These are phyloP conservation scores for Murina feae DNA, from an alignment of 2,113 vertebrate species.

Conservation along the genomic window DNA sequence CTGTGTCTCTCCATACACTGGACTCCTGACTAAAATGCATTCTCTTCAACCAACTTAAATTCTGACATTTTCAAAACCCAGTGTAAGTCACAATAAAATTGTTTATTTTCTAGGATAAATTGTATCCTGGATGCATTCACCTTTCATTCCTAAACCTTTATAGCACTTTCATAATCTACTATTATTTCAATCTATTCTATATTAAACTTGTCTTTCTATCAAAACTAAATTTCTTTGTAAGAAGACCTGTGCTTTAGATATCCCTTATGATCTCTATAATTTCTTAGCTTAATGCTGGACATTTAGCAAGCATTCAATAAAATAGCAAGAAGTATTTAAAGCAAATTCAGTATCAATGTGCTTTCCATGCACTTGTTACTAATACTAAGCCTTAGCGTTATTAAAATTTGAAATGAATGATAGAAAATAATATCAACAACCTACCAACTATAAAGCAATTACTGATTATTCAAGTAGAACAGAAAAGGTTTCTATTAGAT, in stretches of 20 bases:
- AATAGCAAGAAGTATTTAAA: conserved; percentile 36
- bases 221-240: conserved; percentile 2
- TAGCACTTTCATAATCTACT: background rate
- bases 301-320: background rate
- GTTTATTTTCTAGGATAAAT: background rate
- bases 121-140: background rate
- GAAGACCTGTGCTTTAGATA: background rate
- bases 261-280: background rate
- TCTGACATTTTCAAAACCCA: background rate
- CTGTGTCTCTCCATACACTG: background rate
- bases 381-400: background rate
- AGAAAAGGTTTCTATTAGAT: conserved; percentile 4
- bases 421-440: background rate
- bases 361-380: background rate
- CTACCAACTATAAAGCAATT: background rate
- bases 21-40: background rate
- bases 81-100: background rate
- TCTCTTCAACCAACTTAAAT: background rate
- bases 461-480: background rate
- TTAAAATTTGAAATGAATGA: conserved; percentile 45
- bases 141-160: conserved; percentile 19
- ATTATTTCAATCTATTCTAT: background rate
- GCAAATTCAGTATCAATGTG: conserved; percentile 2
- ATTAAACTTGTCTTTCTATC: background rate
- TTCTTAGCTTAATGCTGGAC: background rate